Conservation (phyloP, 2,113 vertebrate genomes). For the Dipodomys merriami region DNA sequence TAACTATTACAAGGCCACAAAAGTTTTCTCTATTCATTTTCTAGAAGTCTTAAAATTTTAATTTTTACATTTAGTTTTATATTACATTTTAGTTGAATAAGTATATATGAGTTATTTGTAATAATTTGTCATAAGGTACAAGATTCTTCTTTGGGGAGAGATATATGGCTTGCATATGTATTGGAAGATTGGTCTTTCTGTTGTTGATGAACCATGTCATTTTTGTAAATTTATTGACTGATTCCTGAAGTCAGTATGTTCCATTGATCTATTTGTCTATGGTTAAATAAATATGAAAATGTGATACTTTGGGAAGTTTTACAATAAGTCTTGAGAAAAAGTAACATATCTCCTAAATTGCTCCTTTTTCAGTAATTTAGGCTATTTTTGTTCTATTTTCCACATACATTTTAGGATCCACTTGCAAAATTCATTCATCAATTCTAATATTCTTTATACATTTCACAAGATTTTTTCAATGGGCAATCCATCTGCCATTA, state of each 20-base stretch:
- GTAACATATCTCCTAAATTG: not conserved
- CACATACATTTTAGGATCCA: not conserved
- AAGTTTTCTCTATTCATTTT: not conserved
- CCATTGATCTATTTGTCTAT: not conserved
- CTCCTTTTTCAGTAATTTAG: slow-evolving; percentile 22
- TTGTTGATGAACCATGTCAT: not conserved
- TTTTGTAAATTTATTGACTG: not conserved
- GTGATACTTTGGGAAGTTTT: not conserved
- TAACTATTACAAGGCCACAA: not conserved
- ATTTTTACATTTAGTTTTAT: not conserved
- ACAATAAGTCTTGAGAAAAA: not conserved
- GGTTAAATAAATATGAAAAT: not conserved
- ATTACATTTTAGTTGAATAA: not conserved
- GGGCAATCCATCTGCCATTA: not conserved
- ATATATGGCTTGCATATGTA: not conserved
- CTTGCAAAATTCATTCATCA: not conserved
- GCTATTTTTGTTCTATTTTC: slow-evolving; percentile 1
- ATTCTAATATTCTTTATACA: not conserved
- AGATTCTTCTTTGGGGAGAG: not conserved
- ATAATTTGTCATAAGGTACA: not conserved
- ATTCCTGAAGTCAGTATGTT: not conserved
- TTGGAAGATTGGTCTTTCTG: not conserved
- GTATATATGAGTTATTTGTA: not conserved
- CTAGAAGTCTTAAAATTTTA: not conserved
- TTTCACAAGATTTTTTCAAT: not conserved